A percentile compares a stretch with the other conserved stretches of the same genome.
phyloP scores from a whole-genome alignment of 2,113 vertebrate genomes.

The Triplophysa siluroides region DNA sequence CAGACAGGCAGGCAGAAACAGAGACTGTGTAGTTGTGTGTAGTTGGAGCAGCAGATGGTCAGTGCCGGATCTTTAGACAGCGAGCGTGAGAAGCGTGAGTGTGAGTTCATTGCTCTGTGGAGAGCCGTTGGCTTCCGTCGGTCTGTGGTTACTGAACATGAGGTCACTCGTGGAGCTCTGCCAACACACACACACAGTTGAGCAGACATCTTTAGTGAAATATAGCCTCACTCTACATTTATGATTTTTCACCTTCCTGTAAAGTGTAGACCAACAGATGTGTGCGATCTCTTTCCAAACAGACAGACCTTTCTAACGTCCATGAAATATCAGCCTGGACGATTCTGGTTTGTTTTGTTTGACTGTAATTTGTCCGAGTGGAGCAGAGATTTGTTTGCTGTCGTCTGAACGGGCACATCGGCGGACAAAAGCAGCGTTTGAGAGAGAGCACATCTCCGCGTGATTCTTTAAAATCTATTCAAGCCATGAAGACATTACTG shows the following conservation, averaged over 20 bases:
- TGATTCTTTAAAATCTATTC: constrained; percentile 25
- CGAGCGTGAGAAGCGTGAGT: constrained; percentile 4
- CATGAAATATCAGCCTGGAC: not conserved
- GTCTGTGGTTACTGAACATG: constrained; percentile 56
- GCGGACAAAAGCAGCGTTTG: constrained; percentile 25
- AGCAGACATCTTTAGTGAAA: constrained; percentile 57
- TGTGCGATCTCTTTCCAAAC: not conserved
- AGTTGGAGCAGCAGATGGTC: constrained; percentile 1
- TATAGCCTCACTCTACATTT: constrained; percentile 21
- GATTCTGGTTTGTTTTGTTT: not conserved
- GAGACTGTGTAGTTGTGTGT: constrained; percentile 4
- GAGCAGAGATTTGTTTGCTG: constrained; percentile 12
- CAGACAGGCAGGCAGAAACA: too few species aligned
- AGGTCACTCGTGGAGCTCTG: constrained; percentile 65
- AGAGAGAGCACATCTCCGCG: constrained; percentile 26
- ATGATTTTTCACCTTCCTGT: not conserved
- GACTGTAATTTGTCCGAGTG: not conserved
- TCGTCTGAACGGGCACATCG: constrained; percentile 29
- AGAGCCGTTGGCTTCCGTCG: constrained; percentile 20
- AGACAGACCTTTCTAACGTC: not conserved
- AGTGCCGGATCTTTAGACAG: constrained; percentile 1
- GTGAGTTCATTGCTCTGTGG: not conserved
- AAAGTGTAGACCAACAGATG: not conserved
- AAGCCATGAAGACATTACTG: constrained; percentile 30
- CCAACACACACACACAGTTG: constrained; percentile 69